These are phyloP conservation scores for Chrosomus eos DNA, from an alignment of 2,797 vertebrate species.

Conservation along the genomic window DNA sequence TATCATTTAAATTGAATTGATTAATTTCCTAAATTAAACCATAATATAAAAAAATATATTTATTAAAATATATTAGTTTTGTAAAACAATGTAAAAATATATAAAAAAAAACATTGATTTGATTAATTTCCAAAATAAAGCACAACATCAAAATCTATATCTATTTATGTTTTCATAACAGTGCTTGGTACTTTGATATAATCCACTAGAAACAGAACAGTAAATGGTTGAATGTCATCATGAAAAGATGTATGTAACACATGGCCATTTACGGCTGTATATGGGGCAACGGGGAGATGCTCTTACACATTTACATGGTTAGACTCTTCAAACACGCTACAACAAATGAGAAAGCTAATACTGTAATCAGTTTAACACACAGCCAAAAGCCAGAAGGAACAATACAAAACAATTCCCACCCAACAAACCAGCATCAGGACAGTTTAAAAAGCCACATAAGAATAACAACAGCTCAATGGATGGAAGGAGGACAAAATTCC, in stretches of 20 bases:
- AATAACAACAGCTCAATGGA: slow-evolving; percentile 46
- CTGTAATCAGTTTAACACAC: slow-evolving; percentile 37
- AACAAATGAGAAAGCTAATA: neutral
- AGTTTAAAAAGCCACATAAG: slow-evolving; percentile 55
- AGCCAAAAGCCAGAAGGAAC: slow-evolving; percentile 35
- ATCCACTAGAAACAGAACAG: slow-evolving; percentile 60
- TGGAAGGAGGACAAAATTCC: slow-evolving; percentile 57
- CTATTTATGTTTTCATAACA: neutral
- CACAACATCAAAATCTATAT: neutral
- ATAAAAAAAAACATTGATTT: neutral
- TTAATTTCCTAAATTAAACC: neutral
- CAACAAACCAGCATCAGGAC: slow-evolving; percentile 56
- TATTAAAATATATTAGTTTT: no score
- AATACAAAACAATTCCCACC: slow-evolving; percentile 51
- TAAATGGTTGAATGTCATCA: neutral
- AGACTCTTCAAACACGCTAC: neutral
- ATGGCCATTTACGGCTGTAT: neutral
- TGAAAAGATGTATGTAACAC: slow-evolving; percentile 12
- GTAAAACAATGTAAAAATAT: neutral
- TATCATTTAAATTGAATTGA: no score
- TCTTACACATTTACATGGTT: neutral
- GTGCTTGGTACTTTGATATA: neutral
- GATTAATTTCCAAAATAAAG: neutral
- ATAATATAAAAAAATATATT: neutral
- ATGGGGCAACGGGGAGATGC: neutral